Conservation (phyloP, 2,888 invertebrate genomes). For the Metellina segmentata region DNA sequence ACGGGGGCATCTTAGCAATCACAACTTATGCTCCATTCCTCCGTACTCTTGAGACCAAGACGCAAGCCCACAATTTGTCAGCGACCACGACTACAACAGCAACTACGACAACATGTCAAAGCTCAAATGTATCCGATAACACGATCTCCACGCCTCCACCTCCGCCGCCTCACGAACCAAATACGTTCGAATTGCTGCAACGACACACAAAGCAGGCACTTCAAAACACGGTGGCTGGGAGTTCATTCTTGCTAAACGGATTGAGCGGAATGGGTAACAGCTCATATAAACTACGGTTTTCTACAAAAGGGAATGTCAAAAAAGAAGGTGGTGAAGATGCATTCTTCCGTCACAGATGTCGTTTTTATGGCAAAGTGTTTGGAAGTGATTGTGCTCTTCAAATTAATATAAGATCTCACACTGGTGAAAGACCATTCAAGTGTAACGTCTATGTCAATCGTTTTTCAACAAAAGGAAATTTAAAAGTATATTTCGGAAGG, state of each 20-base stretch:
- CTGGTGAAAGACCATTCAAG: slow-evolving; percentile 98
- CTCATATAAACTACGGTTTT: slow-evolving; percentile 91
- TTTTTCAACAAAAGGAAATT: slow-evolving; percentile 99
- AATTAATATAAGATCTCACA: slow-evolving; percentile 98
- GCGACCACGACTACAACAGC: slow-evolving; percentile 44
- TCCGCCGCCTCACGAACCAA: slow-evolving; percentile 84
- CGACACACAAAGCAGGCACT: slow-evolving; percentile 92
- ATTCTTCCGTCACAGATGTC: slow-evolving; percentile 96
- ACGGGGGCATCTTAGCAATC: slow-evolving; percentile 55
- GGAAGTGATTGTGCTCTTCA: slow-evolving; percentile 97
- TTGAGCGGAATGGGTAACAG: slow-evolving; percentile 83
- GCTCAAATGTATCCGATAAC: slow-evolving; percentile 33
- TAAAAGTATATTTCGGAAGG: slow-evolving; percentile 99
- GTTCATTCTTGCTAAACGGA: slow-evolving; percentile 88
- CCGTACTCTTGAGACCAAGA: slow-evolving; percentile 60
- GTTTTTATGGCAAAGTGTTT: slow-evolving; percentile 97
- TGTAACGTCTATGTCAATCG: slow-evolving; percentile 99
- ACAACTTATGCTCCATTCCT: slow-evolving; percentile 55
- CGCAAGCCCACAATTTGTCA: slow-evolving; percentile 56
- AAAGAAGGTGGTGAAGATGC: slow-evolving; percentile 82
- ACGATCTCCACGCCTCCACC: slow-evolving; percentile 66
- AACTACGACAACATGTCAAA: slow-evolving; percentile 39
- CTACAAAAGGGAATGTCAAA: slow-evolving; percentile 80
- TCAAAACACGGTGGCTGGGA: slow-evolving; percentile 94
- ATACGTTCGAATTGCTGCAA: slow-evolving; percentile 95